Evolutionary conservation across 2,797 vertebrate genomes (phyloP), one percentile per base, ranked within the genome.

Genomic region (Peromyscus nudipes): DNA sequence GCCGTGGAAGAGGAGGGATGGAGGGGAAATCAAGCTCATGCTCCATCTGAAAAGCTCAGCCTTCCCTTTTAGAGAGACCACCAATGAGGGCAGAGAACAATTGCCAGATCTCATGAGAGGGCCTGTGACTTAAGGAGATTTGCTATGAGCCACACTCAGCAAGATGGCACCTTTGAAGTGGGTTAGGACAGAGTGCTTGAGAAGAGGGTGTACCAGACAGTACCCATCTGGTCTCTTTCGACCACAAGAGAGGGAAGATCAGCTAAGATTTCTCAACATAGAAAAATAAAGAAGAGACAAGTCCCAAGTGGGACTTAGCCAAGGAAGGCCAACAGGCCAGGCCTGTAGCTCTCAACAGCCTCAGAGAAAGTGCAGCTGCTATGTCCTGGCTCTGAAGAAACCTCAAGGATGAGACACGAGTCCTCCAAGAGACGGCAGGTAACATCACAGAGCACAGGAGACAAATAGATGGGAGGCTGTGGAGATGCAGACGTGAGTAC

Each of bases 211-310:
- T 8, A 31, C 62, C 62, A 82, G 86, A 49, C 3, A 9, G 40
- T 43, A 2, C 29, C 69, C 60, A 62, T 23, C 19, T 27, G 1
- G 81, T 57, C 88, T 87, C 76, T 34, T 87, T 76, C 27, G 23
- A 71, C 34, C 69, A 82, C 2, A 3, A 83, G 23, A 29, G 34
- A 40, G 21, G 37, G 2, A 11, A 8, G 65, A 49, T 5, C 43
- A 89, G 57, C 37, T 77, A 64, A 94, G 81, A 55, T 90, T 93
- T 92, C 82, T 60, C 43, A 94, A 80, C 12, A 49, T 65, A 84
- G 29, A 81, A 80, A 64, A 85, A 60, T 60, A 92, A 93, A 27
- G 19, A 82, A 71, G 52, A 76, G 64, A 65, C 49, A 65, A 4
- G 46, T 67, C 65, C 80, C 40, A 81, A 65, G 80, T 73, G 75